A percentile compares a stretch with the other conserved stretches of the same genome.
Evolutionary conservation across 2,888 invertebrate genomes (phyloP).

Genomic region (Atethmia centrago): DNA sequence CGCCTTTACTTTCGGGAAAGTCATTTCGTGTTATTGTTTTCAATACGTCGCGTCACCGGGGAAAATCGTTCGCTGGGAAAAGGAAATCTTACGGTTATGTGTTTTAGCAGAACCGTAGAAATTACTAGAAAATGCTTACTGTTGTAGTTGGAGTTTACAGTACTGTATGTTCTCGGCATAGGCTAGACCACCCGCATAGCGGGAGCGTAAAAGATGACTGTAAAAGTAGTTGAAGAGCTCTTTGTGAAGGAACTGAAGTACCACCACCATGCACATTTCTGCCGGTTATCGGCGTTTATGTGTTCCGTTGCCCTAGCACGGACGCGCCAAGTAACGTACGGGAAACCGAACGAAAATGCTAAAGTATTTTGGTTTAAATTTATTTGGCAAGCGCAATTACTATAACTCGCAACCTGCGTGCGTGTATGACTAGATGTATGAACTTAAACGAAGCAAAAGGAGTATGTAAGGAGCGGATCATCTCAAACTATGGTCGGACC

Average conservation of each 20-base stretch:
- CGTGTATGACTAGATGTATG: too few relatives aligned
- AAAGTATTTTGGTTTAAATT: background rate
- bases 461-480: too few relatives aligned
- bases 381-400: background rate
- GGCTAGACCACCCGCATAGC: constrained; percentile 12
- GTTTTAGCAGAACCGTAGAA: constrained; percentile 43
- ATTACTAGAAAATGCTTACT: constrained; percentile 37
- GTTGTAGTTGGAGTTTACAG: background rate
- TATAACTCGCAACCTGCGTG: too few relatives aligned
- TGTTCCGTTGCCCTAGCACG: background rate
- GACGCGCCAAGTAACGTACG: background rate
- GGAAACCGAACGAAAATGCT: background rate
- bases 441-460: too few relatives aligned
- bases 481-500: too few relatives aligned
- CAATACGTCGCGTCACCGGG: constrained; percentile 45
- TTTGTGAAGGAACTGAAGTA: background rate
- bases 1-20: constrained; percentile 57
- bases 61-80: constrained; percentile 60
- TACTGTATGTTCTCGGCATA: background rate
- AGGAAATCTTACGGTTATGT: constrained; percentile 51
- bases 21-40: constrained; percentile 63
- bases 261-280: background rate
- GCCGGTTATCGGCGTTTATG: background rate
- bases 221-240: background rate
- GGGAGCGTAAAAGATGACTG: background rate